Evolutionary conservation across 2,888 invertebrate species (phyloP).

Genomic region (Seira sanloemensis): DNA sequence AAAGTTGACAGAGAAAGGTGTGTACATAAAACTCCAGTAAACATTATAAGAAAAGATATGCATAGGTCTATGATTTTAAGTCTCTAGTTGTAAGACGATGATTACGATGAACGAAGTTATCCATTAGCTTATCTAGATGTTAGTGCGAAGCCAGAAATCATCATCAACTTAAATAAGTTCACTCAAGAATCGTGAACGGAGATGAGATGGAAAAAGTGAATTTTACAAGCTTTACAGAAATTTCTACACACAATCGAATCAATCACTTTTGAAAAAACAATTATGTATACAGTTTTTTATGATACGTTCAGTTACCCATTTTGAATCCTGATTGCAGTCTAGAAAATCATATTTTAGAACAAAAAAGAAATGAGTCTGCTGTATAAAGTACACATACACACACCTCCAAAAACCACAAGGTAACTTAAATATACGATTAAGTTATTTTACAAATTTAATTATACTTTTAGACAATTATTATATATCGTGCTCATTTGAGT

Average conservation of each 20-base stretch:
- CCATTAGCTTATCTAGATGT: slow-evolving; percentile 43
- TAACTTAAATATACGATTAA: slow-evolving; percentile 59
- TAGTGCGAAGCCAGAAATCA: too few relatives aligned
- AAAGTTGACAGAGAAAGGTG: too few relatives aligned
- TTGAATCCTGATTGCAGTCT: slow-evolving; percentile 57
- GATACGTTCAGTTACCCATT: slow-evolving; percentile 67
- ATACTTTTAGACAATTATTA: too few relatives aligned
- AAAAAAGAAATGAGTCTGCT: slow-evolving; percentile 40
- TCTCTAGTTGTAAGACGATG: slow-evolving; percentile 40
- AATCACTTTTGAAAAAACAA: neutral
- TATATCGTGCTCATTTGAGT: too few relatives aligned
- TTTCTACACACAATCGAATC: neutral
- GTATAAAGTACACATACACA: slow-evolving; percentile 39
- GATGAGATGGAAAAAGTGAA: too few relatives aligned
- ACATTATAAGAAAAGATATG: neutral
- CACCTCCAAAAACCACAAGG: slow-evolving; percentile 37
- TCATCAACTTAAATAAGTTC: too few relatives aligned
- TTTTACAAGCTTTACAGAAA: neutral
- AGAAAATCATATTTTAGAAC: too few relatives aligned
- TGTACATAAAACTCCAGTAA: neutral
- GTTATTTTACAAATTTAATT: too few relatives aligned
- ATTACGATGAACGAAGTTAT: slow-evolving; percentile 52
- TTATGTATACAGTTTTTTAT: slow-evolving; percentile 62
- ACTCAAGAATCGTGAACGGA: too few relatives aligned
- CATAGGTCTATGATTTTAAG: neutral